Evolutionary conservation across 2,888 invertebrate genomes (phyloP), one percentile per base, ranked within the genome.

Genomic region (Nephrotoma guestfalica): DNA sequence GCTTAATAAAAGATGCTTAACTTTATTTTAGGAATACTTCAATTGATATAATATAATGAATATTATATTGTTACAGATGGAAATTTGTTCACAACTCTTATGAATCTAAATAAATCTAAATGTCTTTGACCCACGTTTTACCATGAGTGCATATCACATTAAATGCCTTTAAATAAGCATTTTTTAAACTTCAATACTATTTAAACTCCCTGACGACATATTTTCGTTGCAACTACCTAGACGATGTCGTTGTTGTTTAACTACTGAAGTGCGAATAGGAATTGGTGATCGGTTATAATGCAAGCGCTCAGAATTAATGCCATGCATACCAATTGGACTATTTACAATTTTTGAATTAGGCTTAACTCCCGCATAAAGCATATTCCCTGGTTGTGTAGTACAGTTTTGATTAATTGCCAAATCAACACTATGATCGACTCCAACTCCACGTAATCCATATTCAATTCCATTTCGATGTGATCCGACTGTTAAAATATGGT

Each of bases 171-270:
- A 41, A 47, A 43, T 41, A 83, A 6, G 71, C 6, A 9, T 4
- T 11, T 11, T 85, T 87, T 88, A 88, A 2, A 92, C 92, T 89
- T 92, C 92, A 90, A 92, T 92, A 90, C 92, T 92, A 90, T 92
- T 92, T 57, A 92, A 89, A 89, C 91, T 92, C 87, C 91, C 91
- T 86, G 91, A 91, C 9, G 92, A 92, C 87, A 92, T 91, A 88
- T 91, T 91, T 88, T 91, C 91, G 88, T 90, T 90, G 88, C 91
- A 91, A 88, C 91, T 91, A 88, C 91, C 91, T 86, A 91, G 89
- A 4, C 91, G 91, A 84, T 90, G 90, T 18, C 91, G 90, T 18
- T 91, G 90, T 88, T 91, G 91, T 87, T 91, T 91, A 88, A 90
- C 89, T n/a, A 86, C 87, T 41, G 87, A 87, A 4, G 91, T 89